Evolutionary conservation across 2,797 vertebrate species (phyloP).

Genomic region (Chiroxiphia lanceolata): DNA sequence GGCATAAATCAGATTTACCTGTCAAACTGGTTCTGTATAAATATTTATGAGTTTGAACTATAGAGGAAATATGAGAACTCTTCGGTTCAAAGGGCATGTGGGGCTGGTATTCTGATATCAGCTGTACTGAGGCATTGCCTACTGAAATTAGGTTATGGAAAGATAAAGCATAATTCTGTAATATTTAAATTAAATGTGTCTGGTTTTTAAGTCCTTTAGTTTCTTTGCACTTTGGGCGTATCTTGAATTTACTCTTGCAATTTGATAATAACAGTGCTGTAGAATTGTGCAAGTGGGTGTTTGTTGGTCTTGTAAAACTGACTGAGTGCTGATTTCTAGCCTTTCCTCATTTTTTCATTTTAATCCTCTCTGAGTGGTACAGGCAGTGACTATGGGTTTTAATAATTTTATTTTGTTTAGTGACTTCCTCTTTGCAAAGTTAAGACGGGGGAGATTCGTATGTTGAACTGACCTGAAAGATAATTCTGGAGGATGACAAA

Average conservation of each 20-base stretch:
- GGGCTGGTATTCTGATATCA: neutral
- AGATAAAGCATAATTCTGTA: neutral
- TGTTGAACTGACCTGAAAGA: neutral
- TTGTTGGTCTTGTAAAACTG: neutral
- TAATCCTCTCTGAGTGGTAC: neutral
- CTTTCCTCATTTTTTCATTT: neutral
- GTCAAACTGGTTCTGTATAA: neutral
- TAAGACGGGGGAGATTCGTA: neutral
- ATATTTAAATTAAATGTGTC: neutral
- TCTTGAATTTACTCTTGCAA: neutral
- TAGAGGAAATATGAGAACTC: conserved; percentile 3
- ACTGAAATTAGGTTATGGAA: conserved; percentile 24
- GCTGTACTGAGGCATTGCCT: neutral
- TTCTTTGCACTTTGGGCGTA: neutral
- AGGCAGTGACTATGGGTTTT: neutral
- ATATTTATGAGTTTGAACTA: conserved; percentile 38
- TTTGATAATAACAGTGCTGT: neutral
- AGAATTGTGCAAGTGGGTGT: neutral
- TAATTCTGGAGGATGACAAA: neutral
- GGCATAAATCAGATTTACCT: conserved; percentile 45
- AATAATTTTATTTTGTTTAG: neutral
- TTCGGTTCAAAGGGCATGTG: neutral
- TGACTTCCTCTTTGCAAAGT: neutral
- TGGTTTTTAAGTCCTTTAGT: neutral
- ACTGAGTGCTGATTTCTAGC: neutral